A percentile compares a stretch with the other conserved stretches of the same genome.
phyloP scores from a whole-genome alignment of 2,888 invertebrate species.

The Cacoxenus indagator region DNA sequence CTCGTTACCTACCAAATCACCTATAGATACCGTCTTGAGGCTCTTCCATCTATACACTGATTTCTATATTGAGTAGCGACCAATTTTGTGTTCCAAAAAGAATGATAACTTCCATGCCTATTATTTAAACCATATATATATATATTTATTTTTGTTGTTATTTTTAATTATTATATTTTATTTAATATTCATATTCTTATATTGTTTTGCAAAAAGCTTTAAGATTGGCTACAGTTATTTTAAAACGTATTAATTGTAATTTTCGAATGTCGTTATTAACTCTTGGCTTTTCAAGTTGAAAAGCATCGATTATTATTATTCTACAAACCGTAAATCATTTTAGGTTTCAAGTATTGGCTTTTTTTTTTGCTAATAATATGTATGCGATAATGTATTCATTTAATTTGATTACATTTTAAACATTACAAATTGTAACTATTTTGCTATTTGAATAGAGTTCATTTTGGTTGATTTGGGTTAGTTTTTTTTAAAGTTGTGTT shows the following conservation, averaged over 20 bases:
- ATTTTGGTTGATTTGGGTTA: slow-evolving; percentile 8
- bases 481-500: background rate
- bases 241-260: background rate
- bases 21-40: too few species aligned
- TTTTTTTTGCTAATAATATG: background rate
- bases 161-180: background rate
- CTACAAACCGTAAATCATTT: too few species aligned
- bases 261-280: background rate
- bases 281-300: background rate
- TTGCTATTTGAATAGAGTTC: background rate
- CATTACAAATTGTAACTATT: background rate
- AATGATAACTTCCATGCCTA: too few species aligned
- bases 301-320: background rate
- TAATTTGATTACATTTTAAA: background rate
- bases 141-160: slow-evolving; percentile 36
- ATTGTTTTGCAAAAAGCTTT: background rate
- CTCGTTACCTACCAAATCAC: too few species aligned
- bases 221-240: slow-evolving; percentile 1
- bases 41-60: too few species aligned
- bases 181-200: slow-evolving; percentile 1
- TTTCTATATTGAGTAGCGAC: too few species aligned
- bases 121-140: slow-evolving; percentile 28
- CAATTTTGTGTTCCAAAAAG: too few species aligned
- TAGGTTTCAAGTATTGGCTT: background rate
- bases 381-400: background rate